A percentile compares a stretch with the other conserved stretches of the same genome.
phyloP scores from a whole-genome alignment of 1,140 invertebrate genomes.

The Saccostrea glomerata region DNA sequence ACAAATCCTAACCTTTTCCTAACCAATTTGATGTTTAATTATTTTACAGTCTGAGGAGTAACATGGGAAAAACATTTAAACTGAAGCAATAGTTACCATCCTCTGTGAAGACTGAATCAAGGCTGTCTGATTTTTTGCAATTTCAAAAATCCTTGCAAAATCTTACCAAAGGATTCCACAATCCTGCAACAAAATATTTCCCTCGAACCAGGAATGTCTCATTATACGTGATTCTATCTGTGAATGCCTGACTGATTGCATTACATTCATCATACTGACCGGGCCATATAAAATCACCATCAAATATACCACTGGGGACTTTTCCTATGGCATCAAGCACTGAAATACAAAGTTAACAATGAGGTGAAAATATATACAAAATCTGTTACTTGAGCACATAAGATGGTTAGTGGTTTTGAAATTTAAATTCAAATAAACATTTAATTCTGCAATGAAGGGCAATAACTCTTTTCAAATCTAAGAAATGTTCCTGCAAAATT shows the following conservation, averaged over 20 bases:
- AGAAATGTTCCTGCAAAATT: not conserved
- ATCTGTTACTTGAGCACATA: not conserved
- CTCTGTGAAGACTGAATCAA: too few relatives aligned
- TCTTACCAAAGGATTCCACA: not conserved
- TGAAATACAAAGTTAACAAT: not conserved
- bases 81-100: too few relatives aligned
- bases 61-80: too few relatives aligned
- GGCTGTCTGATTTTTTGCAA: too few relatives aligned
- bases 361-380: not conserved
- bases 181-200: not conserved
- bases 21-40: too few relatives aligned
- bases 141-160: too few relatives aligned
- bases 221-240: not conserved
- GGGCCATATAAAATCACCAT: slow-evolving; percentile 22
- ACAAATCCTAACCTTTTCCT: too few relatives aligned
- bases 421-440: not conserved
- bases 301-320: slow-evolving; percentile 31
- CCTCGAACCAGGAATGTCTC: not conserved
- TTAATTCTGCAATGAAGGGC: not conserved
- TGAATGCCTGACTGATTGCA: not conserved
- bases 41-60: too few relatives aligned
- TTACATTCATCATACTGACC: slow-evolving; percentile 23
- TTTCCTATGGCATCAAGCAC: slow-evolving; percentile 25
- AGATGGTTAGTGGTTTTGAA: not conserved
- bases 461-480: not conserved